Evolutionary conservation across 1,140 invertebrate species (phyloP).

Genomic region (Contarinia nasturtii): DNA sequence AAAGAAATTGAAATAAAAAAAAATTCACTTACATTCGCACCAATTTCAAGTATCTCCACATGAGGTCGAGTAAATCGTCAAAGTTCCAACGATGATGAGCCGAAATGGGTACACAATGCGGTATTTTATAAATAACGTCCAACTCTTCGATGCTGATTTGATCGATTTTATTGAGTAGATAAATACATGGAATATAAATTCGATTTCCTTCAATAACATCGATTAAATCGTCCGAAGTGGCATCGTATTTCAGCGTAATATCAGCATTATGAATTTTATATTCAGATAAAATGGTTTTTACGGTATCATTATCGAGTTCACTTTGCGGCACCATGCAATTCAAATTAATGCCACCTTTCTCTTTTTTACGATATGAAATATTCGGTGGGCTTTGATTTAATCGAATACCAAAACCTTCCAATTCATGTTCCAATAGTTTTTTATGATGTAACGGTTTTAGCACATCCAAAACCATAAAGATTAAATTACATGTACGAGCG

Average conservation of each 20-base stretch:
- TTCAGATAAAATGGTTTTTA: slow-evolving; percentile 91
- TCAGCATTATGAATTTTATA: slow-evolving; percentile 99
- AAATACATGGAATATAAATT: slow-evolving; percentile 95
- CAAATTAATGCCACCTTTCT: slow-evolving; percentile 87
- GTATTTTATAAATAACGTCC: slow-evolving; percentile 98
- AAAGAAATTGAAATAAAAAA: not conserved
- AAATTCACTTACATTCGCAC: slow-evolving; percentile 62
- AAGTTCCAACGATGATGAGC: slow-evolving; percentile 99
- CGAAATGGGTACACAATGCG: slow-evolving; percentile 97
- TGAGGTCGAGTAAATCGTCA: slow-evolving; percentile 95
- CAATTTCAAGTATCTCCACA: slow-evolving; percentile 95
- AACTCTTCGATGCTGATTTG: slow-evolving; percentile 91
- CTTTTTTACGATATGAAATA: slow-evolving; percentile 90
- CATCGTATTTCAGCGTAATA: slow-evolving; percentile 84
- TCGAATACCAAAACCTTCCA: slow-evolving; percentile 96
- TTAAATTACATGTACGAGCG: slow-evolving; percentile 91
- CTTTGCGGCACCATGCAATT: slow-evolving; percentile 76
- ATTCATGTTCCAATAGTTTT: slow-evolving; percentile 87
- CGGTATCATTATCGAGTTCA: slow-evolving; percentile 87
- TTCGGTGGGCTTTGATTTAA: slow-evolving; percentile 95
- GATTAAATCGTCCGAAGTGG: slow-evolving; percentile 93
- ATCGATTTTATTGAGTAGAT: slow-evolving; percentile 97
- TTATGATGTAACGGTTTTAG: slow-evolving; percentile 95
- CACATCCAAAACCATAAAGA: slow-evolving; percentile 97
- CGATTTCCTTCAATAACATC: slow-evolving; percentile 98